phyloP scores from a whole-genome alignment of 2,888 invertebrate genomes.

The Lithodes maja region DNA sequence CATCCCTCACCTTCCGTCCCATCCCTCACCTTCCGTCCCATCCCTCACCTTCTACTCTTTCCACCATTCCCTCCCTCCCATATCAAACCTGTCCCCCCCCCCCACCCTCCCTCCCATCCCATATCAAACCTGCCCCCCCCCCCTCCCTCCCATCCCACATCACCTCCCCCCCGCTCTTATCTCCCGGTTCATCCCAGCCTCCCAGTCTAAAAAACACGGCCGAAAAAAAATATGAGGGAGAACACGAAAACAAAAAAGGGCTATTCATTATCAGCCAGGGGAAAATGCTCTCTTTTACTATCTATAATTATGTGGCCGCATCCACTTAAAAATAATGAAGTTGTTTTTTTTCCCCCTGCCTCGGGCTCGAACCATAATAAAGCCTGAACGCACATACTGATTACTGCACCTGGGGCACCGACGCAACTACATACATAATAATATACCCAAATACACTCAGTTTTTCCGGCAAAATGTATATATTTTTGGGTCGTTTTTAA shows the following conservation, averaged over 20 bases:
- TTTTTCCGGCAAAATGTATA: too few relatives aligned
- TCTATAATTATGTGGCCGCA: constrained; percentile 32
- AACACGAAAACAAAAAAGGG: background rate
- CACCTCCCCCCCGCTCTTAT: background rate
- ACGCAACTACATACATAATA: background rate
- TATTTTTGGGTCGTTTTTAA: too few relatives aligned
- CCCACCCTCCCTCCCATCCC: background rate
- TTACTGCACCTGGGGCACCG: background rate
- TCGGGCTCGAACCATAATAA: background rate
- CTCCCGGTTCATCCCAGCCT: background rate
- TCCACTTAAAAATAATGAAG: constrained; percentile 43
- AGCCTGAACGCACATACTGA: constrained; percentile 5
- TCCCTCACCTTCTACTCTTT: background rate
- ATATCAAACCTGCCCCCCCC: background rate
- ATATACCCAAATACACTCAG: too few relatives aligned
- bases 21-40: background rate
- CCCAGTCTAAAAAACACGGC: background rate
- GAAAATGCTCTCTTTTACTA: constrained; percentile 15
- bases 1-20: background rate
- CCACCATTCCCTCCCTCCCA: background rate
- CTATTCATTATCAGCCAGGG: background rate
- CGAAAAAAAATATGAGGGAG: background rate
- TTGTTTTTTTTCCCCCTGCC: background rate
- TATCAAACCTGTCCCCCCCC: background rate
- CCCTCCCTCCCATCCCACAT: background rate